Evolutionary conservation across 2,797 vertebrate species (phyloP), one percentile per base, ranked within the genome.

Genomic region (Jordanella pulchra): DNA sequence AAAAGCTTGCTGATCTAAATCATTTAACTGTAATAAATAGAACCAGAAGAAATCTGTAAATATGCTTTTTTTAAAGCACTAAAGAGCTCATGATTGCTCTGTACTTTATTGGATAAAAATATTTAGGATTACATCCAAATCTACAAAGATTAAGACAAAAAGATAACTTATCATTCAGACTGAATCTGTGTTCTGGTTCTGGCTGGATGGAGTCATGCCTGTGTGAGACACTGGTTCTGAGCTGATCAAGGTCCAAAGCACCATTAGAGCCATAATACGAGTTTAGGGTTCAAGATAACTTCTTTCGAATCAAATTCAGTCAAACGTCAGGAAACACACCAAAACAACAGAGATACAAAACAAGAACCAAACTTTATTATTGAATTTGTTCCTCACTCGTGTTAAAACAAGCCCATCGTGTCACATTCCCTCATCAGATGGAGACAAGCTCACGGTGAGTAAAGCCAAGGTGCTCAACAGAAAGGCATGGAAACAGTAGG

Each of bases 351-450:
- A 27, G 72, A 82, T 93, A 90, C 84, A 89, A 93, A 94, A 92
- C 87, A 92, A 92, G 91, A 93, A 90, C 84, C 4, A 85, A 89
- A 92, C 89, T 95, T 95, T 94, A 95, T 95, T 94, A 94, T 94
- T 95, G 77, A 84, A 91, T 84, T 85, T 64, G 73, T 87, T 84
- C 81, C 86, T 87, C 81, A 66, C 78, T 90, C 84, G 80, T 86
- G 86, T 90, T 84, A 70, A 44, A 87, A 89, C 87, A 89, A 91
- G 84, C 78, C 89, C 83, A 86, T 87, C 82, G 30, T 61, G 67
- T 85, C 84, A 91, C 86, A 92, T 88, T 91, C 89, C 60, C 84
- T 92, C 81, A 81, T 90, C 87, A 89, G 79, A 87, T 86, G 82
- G 81, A 93, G 83, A 90, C 83, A 80, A 85, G 82, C 85, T 86